Evolutionary conservation across 2,113 vertebrate genomes (phyloP).

Genomic region (Spizaetus ornatus): DNA sequence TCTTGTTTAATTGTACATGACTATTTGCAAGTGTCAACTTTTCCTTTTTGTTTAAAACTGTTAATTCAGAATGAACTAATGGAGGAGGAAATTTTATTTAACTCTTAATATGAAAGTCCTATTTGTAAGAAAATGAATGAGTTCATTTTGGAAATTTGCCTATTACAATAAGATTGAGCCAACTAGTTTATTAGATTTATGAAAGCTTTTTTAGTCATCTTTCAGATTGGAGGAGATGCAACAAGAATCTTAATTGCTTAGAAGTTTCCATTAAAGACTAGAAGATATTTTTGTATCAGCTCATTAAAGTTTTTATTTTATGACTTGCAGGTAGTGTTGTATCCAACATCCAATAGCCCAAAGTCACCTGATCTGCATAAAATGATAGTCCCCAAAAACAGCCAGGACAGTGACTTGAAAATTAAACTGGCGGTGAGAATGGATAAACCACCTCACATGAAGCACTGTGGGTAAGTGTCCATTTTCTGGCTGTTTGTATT

Average conservation of each 20-base stretch:
- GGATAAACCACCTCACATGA: slow-evolving; percentile 98
- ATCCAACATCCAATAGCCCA: slow-evolving; percentile 89
- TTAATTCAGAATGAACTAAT: slow-evolving; percentile 42
- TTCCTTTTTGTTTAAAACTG: not conserved
- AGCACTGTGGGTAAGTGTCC: slow-evolving; percentile 90
- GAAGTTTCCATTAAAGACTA: not conserved
- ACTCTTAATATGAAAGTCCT: not conserved
- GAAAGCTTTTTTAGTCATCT: not conserved
- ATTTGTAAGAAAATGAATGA: slow-evolving; percentile 41
- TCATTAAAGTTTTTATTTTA: not conserved
- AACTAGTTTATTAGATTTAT: not conserved
- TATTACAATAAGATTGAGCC: not conserved
- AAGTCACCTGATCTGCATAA: slow-evolving; percentile 90
- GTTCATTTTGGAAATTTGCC: not conserved
- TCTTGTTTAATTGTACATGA: not conserved
- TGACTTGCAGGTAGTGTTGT: slow-evolving; percentile 85
- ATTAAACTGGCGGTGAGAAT: slow-evolving; percentile 94
- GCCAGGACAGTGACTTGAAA: slow-evolving; percentile 89
- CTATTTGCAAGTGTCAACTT: slow-evolving; percentile 24
- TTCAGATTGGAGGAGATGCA: not conserved
- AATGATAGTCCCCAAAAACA: slow-evolving; percentile 93
- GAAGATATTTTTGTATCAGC: not conserved
- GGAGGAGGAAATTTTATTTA: slow-evolving; percentile 23
- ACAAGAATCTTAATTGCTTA: not conserved
- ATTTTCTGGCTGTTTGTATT: not conserved